Percentiles rank a stretch among this genome's conserved stretches.
phyloP scores from a whole-genome alignment of 2,113 vertebrate species.

The Callipepla californica region DNA sequence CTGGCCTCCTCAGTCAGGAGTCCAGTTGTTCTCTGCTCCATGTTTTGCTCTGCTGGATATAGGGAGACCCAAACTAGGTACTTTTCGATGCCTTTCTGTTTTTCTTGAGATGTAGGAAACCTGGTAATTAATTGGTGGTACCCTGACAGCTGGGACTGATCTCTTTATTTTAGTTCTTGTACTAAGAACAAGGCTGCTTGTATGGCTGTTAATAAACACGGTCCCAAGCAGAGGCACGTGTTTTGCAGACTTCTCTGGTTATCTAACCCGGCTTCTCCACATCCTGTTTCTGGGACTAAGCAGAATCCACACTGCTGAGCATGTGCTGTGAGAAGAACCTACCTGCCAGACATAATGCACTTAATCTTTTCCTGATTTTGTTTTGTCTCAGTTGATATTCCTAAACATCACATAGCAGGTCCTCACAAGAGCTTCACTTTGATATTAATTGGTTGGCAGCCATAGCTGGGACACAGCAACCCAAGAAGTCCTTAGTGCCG shows the following conservation, averaged over 20 bases:
- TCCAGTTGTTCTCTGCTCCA: neutral
- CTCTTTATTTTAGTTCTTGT: conserved; percentile 23
- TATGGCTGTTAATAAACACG: conserved; percentile 32
- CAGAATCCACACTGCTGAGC: neutral
- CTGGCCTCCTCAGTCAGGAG: neutral
- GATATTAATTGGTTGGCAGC: neutral
- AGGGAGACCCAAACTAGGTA: neutral
- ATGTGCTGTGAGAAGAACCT: conserved; percentile 24
- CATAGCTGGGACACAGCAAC: neutral
- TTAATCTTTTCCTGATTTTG: conserved; percentile 45
- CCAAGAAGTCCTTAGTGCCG: neutral
- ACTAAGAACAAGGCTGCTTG: conserved; percentile 44
- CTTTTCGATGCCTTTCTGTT: neutral
- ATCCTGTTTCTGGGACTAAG: conserved; percentile 55
- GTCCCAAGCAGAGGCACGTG: conserved; percentile 26
- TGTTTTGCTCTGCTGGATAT: neutral
- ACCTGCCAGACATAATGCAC: neutral
- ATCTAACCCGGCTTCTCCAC: conserved; percentile 13
- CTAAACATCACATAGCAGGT: neutral
- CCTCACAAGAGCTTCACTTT: neutral
- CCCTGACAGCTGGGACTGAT: neutral
- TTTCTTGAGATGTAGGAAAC: neutral
- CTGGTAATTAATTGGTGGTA: neutral
- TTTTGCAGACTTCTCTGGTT: conserved; percentile 37
- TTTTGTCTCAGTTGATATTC: conserved; percentile 21